Evolutionary conservation across 1,140 invertebrate genomes (phyloP).

Genomic region (Brachionus paranguensis): DNA sequence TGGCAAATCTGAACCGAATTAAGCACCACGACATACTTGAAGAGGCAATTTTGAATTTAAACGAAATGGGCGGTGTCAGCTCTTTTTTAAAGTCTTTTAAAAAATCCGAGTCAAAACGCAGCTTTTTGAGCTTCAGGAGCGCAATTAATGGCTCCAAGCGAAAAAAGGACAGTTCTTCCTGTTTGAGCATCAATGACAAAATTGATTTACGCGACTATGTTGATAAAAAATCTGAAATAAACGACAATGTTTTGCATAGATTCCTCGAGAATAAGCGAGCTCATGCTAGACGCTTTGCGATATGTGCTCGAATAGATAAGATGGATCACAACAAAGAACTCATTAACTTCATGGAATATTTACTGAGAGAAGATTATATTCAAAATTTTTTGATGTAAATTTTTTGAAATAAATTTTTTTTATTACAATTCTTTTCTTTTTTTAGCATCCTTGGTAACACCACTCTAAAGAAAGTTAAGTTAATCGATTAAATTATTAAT

Average conservation of each 20-base stretch:
- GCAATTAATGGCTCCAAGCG: background rate
- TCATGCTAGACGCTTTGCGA: background rate
- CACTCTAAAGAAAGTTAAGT: no score
- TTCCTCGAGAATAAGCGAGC: background rate
- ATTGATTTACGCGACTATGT: constrained; percentile 21
- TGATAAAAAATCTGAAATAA: constrained; percentile 24
- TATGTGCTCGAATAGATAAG: constrained; percentile 30
- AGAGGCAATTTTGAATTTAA: background rate
- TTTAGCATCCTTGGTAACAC: background rate
- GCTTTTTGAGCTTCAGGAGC: constrained; percentile 4
- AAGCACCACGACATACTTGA: background rate
- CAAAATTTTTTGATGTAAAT: constrained; percentile 39
- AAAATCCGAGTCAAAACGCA: background rate
- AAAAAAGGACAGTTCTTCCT: background rate
- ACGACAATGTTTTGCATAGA: background rate
- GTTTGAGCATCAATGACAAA: background rate
- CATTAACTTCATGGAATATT: constrained; percentile 34
- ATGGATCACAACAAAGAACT: background rate
- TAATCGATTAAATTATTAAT: no score
- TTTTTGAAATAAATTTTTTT: background rate
- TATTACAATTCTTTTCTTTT: background rate
- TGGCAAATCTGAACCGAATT: background rate
- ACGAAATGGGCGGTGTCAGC: background rate
- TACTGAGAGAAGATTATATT: constrained; percentile 39
- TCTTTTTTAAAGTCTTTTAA: background rate